Evolutionary conservation across 2,888 invertebrate species (phyloP).

Genomic region (Apodemia zela): DNA sequence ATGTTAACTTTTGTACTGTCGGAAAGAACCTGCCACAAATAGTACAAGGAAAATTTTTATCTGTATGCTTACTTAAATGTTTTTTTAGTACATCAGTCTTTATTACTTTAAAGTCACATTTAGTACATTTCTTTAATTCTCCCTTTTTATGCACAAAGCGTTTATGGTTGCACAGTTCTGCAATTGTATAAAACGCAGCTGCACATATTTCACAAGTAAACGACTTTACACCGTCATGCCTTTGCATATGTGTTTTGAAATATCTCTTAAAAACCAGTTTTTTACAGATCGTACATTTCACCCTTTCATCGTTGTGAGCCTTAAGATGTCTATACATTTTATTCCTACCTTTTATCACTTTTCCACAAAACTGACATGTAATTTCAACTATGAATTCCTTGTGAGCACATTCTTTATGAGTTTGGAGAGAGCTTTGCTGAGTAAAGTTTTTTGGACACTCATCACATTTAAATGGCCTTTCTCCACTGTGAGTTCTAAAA

Average conservation of each 20-base stretch:
- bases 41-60: slow-evolving; percentile 47
- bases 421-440: slow-evolving; percentile 49
- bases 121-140: slow-evolving; percentile 45
- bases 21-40: slow-evolving; percentile 55
- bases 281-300: slow-evolving; percentile 44
- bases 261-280: slow-evolving; percentile 43
- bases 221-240: slow-evolving; percentile 52
- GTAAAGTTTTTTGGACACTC: slow-evolving; percentile 49
- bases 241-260: slow-evolving; percentile 46
- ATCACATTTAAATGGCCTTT: slow-evolving; percentile 49
- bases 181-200: slow-evolving; percentile 48
- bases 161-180: slow-evolving; percentile 56
- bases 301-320: slow-evolving; percentile 37
- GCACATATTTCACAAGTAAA: slow-evolving; percentile 61
- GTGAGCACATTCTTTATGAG: slow-evolving; percentile 52
- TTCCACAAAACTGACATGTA: slow-evolving; percentile 61
- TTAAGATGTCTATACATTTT: slow-evolving; percentile 50
- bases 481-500: slow-evolving; percentile 51
- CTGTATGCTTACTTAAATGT: slow-evolving; percentile 50
- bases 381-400: slow-evolving; percentile 44
- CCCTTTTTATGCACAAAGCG: slow-evolving; percentile 44
- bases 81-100: slow-evolving; percentile 38
- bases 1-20: slow-evolving; percentile 41
- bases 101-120: slow-evolving; percentile 48
- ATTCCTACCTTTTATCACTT: slow-evolving; percentile 48